Evolutionary conservation across 1,140 invertebrate genomes (phyloP).

Genomic region (Drosophila melanogaster): Release_6_plus_ISO1_MT NC_004354.4:9400001-9400500

Average conservation of each 20-base stretch:
- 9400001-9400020: neutral
- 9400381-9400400: neutral
- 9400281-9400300: neutral
- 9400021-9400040: too few species aligned
- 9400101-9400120: slow-evolving; percentile 34
- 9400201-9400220: slow-evolving; percentile 52
- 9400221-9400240: slow-evolving; percentile 11
- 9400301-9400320: slow-evolving; percentile 35
- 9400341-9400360: slow-evolving; percentile 69
- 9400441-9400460: neutral
- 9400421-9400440: too few species aligned
- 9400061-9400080: neutral
- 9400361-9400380: slow-evolving; percentile 57
- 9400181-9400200: neutral
- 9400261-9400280: neutral
- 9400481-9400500: slow-evolving; percentile 47
- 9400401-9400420: neutral
- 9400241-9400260: too few species aligned
- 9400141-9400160: slow-evolving; percentile 65
- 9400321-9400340: slow-evolving; percentile 55
- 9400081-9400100: slow-evolving; percentile 16
- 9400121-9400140: slow-evolving; percentile 75
- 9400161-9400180: neutral
- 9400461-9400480: slow-evolving; percentile 37
- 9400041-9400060: too few species aligned